Percentiles rank a stretch among this genome's conserved stretches.
These are phyloP conservation scores for Gavia stellata DNA, from an alignment of 2,113 vertebrate species.

Conservation along the genomic window DNA sequence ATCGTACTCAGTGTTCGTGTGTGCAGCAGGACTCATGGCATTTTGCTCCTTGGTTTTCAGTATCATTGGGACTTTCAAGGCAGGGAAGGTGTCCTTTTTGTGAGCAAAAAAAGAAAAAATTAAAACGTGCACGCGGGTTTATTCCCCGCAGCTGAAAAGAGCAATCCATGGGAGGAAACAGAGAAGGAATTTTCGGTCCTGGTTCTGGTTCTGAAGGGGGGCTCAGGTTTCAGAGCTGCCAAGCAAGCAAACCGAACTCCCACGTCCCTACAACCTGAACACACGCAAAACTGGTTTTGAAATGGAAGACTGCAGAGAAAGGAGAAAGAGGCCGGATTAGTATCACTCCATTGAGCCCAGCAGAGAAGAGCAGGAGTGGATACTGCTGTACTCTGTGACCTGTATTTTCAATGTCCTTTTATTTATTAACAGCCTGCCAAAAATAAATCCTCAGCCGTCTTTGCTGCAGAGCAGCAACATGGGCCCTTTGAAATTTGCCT, in stretches of 20 bases:
- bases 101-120: not conserved
- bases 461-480: not conserved
- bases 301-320: not conserved
- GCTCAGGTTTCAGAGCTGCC: not conserved
- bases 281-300: not conserved
- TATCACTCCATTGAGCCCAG: slow-evolving; percentile 9
- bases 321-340: not conserved
- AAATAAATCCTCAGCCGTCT: slow-evolving; percentile 14
- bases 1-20: not conserved
- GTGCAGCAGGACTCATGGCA: not conserved
- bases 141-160: not conserved
- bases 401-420: slow-evolving; percentile 42
- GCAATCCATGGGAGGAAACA: not conserved
- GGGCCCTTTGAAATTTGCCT: slow-evolving; percentile 5
- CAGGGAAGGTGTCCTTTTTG: not conserved
- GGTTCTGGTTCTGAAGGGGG: not conserved
- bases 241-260: not conserved
- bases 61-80: not conserved
- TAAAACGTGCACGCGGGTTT: not conserved
- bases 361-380: not conserved
- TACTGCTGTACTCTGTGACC: slow-evolving; percentile 19
- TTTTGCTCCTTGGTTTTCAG: not conserved
- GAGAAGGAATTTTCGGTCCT: not conserved
- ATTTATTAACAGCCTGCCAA: slow-evolving; percentile 60
- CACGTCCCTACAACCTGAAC: not conserved